These are phyloP conservation scores for Distichodus sexfasciatus DNA, from an alignment of 2,797 vertebrate genomes.

Conservation along the genomic window DNA sequence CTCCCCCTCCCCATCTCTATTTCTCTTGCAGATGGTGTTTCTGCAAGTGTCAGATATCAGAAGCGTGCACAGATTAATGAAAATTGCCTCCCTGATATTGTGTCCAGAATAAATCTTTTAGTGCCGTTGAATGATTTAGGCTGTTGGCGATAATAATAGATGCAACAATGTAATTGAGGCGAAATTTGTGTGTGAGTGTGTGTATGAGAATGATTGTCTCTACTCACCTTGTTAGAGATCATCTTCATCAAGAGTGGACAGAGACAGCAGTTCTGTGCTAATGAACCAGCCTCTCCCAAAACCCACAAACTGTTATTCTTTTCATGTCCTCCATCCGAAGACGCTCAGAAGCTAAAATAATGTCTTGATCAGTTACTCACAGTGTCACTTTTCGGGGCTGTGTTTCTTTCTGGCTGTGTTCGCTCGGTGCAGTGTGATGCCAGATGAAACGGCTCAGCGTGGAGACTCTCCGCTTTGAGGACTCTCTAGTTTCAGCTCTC, in stretches of 20 bases:
- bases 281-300: slow-evolving; percentile 4
- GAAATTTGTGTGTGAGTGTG: not conserved
- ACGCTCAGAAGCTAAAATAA: not conserved
- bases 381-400: too few species aligned
- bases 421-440: not conserved
- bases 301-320: not conserved
- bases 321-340: too few species aligned
- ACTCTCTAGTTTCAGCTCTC: not conserved
- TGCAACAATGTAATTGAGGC: not conserved
- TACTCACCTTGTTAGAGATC: slow-evolving; percentile 11
- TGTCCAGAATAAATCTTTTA: not conserved
- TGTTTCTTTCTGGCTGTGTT: not conserved
- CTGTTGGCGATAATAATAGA: not conserved
- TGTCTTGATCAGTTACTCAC: not conserved
- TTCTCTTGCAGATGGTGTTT: not conserved
- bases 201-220: not conserved
- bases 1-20: not conserved
- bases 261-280: not conserved
- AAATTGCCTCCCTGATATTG: not conserved
- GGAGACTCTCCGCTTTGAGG: not conserved
- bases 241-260: slow-evolving; percentile 8
- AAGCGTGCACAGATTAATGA: not conserved
- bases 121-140: not conserved
- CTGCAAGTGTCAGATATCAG: not conserved
- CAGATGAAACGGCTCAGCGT: not conserved